Percentiles rank a stretch among this genome's conserved stretches.
Conservation (phyloP, 2,797 vertebrate genomes). For the Enteromius radiatus region DNA sequence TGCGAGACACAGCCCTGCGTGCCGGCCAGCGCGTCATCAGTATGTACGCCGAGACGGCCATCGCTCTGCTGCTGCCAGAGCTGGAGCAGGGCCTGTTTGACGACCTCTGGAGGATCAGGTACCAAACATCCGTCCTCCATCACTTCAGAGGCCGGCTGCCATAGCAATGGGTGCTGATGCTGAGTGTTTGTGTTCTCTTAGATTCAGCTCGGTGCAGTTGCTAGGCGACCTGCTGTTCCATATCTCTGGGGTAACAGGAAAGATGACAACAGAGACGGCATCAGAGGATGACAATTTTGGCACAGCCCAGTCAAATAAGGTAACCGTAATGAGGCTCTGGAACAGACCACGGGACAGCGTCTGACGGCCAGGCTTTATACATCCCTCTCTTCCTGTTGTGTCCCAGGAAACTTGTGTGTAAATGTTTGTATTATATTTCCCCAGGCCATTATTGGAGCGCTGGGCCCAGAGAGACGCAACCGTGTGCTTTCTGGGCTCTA, state of each 20-base stretch:
- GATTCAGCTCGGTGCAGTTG: constrained; percentile 98
- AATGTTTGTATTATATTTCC: not conserved
- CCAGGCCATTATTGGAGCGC: constrained; percentile 93
- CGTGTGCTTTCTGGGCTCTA: constrained; percentile 96
- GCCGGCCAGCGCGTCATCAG: constrained; percentile 96
- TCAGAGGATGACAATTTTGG: constrained; percentile 99
- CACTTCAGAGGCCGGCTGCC: not conserved
- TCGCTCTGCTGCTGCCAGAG: constrained; percentile 92
- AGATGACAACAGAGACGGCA: constrained; percentile 99
- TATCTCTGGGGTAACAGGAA: constrained; percentile 97
- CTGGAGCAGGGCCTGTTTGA: constrained; percentile 97
- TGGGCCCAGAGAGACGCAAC: constrained; percentile 92
- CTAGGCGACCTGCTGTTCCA: constrained; percentile 98
- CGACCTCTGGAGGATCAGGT: constrained; percentile 98
- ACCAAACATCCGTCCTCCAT: not conserved
- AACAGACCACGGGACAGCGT: not conserved
- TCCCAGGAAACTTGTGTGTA: not conserved
- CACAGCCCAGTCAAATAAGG: constrained; percentile 95
- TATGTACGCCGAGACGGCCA: constrained; percentile 97
- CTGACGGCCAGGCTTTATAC: not conserved
- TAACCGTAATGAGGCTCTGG: constrained; percentile 55
- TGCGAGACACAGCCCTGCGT: constrained; percentile 93
- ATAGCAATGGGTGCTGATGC: constrained; percentile 40
- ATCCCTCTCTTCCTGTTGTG: not conserved
- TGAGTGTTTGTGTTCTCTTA: constrained; percentile 59